A percentile compares a stretch with the other conserved stretches of the same genome.
Evolutionary conservation across 2,888 invertebrate species (phyloP).

Genomic region (Patella caerulea): DNA sequence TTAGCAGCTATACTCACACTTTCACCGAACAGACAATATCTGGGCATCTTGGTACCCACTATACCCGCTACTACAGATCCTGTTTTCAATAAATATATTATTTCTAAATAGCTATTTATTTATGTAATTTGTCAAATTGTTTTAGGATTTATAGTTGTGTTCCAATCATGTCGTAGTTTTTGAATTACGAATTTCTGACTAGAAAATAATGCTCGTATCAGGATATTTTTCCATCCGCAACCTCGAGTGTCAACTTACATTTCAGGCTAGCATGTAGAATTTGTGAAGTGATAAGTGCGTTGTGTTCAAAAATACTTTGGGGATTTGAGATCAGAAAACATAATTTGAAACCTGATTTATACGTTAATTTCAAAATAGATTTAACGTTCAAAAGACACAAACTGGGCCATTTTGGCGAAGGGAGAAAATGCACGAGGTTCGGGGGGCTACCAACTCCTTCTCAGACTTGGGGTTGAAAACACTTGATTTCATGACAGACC

Average conservation of each 20-base stretch:
- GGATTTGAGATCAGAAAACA: too few relatives aligned
- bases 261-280: too few relatives aligned
- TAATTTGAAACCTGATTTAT: too few relatives aligned
- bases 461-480: constrained; percentile 51
- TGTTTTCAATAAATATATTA: constrained; percentile 11
- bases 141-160: constrained; percentile 54
- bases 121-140: constrained; percentile 39
- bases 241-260: too few relatives aligned
- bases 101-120: too few relatives aligned
- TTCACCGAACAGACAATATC: constrained; percentile 50
- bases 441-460: constrained; percentile 50
- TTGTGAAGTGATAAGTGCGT: too few relatives aligned
- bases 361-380: too few relatives aligned
- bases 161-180: constrained; percentile 48
- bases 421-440: constrained; percentile 43
- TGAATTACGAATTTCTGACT: constrained; percentile 50
- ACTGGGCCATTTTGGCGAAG: too few relatives aligned
- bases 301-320: too few relatives aligned
- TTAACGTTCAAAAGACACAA: too few relatives aligned
- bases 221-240: too few relatives aligned
- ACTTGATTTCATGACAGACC: constrained; percentile 49
- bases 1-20: constrained; percentile 43
- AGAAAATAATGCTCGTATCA: too few relatives aligned
- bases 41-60: constrained; percentile 49
- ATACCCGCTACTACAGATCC: constrained; percentile 49